Evolutionary conservation across 2,888 invertebrate genomes (phyloP), one percentile per base, ranked within the genome.

Genomic region (Dasysyrphus albostriatus): DNA sequence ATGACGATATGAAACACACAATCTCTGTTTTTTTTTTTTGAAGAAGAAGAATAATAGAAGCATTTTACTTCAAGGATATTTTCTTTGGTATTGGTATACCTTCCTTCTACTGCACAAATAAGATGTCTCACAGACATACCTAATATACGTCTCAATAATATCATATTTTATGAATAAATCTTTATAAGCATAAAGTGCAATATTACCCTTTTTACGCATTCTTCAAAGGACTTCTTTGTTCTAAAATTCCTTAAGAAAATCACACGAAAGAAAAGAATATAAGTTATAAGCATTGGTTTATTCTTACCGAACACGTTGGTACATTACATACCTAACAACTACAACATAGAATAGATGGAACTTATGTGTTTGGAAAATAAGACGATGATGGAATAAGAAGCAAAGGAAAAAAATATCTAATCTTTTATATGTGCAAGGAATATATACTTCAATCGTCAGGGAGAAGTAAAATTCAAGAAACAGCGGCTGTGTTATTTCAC

Each of bases 131-230:
- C 39, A 19, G 59, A 54, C 54, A 54, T 39, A 29, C n/a, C n/a
- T n/a, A n/a, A n/a, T n/a, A n/a, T n/a, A 54, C 65, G 34, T 76
- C 61, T 77, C 73, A 67, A 77, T 77, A 77, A 82, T 24, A 37
- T 61, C 32, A n/a, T 32, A 34, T 61, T 47, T 65, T 72, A 58
- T 77, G 44, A 61, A 63, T 49, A 67, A 37, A 61, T 77, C 65
- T 39, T 32, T 51, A 34, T 44, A 12, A 61, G 24, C n/a, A n/a
- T 10, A 61, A 69, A 81, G 54, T 82, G 63, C 63, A 76, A 82
- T 72, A 77, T 77, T 77, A 77, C 72, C 72, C 51, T 14, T 19
- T 54, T 54, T 29, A 81, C 65, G 51, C 72, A 82, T 63, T 63
- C 19, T n/a, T 49, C 72, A 70, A 65, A 65, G 65, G 49, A 58